Percentiles rank a stretch among this genome's conserved stretches.
phyloP scores from a whole-genome alignment of 2,888 invertebrate species.

The Schizaphis graminum region DNA sequence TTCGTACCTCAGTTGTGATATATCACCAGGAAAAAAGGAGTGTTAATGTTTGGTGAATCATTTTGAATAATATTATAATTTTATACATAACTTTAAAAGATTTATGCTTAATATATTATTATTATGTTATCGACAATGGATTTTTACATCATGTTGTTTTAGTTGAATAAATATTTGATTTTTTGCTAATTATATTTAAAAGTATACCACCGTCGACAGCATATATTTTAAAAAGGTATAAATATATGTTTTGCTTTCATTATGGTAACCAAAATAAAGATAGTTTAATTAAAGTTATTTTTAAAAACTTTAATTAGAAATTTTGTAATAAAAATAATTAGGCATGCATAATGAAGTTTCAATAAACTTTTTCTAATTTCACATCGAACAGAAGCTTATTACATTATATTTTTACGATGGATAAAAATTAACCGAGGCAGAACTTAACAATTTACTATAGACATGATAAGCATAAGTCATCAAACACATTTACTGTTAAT shows the following conservation, averaged over 20 bases:
- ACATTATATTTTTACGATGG: too few species aligned
- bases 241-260: not conserved
- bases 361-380: not conserved
- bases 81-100: not conserved
- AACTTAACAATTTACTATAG: too few species aligned
- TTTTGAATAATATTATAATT: not conserved
- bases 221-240: not conserved
- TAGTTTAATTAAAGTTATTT: not conserved
- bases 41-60: not conserved
- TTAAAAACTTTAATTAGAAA: not conserved
- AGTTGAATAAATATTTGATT: not conserved
- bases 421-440: too few species aligned
- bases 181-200: not conserved
- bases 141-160: not conserved
- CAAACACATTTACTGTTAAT: too few species aligned
- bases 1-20: too few species aligned
- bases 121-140: not conserved
- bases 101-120: not conserved
- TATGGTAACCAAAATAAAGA: not conserved
- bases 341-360: not conserved
- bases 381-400: not conserved
- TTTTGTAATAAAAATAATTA: not conserved
- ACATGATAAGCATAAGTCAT: too few species aligned
- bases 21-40: too few species aligned
- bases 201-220: not conserved